These are phyloP conservation scores for Fistularia tabacaria DNA, from an alignment of 2,797 vertebrate species.

Conservation along the genomic window DNA sequence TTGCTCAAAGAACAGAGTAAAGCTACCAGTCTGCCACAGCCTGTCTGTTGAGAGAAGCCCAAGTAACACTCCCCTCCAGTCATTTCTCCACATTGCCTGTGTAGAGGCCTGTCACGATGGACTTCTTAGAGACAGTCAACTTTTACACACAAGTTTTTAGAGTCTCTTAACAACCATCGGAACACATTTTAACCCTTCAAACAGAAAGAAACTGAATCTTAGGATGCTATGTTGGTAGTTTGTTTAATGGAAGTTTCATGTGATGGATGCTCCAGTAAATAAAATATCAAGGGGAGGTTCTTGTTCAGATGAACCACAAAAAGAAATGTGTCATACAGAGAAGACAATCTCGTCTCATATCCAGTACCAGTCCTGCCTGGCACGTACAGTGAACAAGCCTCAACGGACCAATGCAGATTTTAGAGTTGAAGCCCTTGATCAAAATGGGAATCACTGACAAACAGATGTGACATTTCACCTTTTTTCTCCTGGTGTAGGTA, in stretches of 20 bases:
- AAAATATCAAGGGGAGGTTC: slow-evolving; percentile 21
- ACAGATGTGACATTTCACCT: slow-evolving; percentile 16
- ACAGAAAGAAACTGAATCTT: slow-evolving; percentile 23
- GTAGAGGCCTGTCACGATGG: neutral
- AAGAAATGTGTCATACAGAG: slow-evolving; percentile 4
- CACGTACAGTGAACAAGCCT: slow-evolving; percentile 12
- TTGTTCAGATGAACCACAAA: slow-evolving; percentile 18
- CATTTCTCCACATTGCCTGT: slow-evolving; percentile 1
- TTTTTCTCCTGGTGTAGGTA: slow-evolving; percentile 22
- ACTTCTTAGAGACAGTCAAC: neutral
- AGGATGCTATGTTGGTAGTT: slow-evolving; percentile 28
- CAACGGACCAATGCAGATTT: slow-evolving; percentile 39
- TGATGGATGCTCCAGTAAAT: slow-evolving; percentile 13
- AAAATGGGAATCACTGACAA: slow-evolving; percentile 22
- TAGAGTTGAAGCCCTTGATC: slow-evolving; percentile 55
- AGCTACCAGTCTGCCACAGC: slow-evolving; percentile 38
- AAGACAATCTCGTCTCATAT: neutral
- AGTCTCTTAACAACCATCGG: neutral
- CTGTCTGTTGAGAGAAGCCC: slow-evolving; percentile 1
- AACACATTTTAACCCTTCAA: neutral
- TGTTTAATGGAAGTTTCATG: slow-evolving; percentile 40
- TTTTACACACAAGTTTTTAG: too few species aligned
- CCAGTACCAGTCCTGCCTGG: slow-evolving; percentile 8
- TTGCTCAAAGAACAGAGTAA: slow-evolving; percentile 38
- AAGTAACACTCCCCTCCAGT: slow-evolving; percentile 8